These are phyloP conservation scores for Actinernus sp. DNA, from an alignment of 92 coral and sea anemone genomes.

Conservation along the genomic window DNA sequence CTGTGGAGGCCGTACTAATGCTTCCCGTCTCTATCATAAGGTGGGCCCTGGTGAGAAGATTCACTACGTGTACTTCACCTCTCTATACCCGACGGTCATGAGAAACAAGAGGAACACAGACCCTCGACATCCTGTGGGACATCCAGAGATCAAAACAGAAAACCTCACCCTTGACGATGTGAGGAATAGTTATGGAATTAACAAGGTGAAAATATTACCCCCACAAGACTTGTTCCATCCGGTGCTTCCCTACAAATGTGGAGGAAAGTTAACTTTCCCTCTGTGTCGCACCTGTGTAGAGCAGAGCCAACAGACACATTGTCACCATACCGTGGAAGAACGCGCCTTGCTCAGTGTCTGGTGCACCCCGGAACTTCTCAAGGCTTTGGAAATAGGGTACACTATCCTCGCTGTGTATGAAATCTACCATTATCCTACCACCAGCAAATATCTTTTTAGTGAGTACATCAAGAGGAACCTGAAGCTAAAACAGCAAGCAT, in stretches of 20 bases:
- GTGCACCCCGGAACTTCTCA: constrained; percentile 39
- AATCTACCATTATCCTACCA: constrained; percentile 52
- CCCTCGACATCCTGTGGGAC: constrained; percentile 9
- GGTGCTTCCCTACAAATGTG: constrained; percentile 32
- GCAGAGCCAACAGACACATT: constrained; percentile 24
- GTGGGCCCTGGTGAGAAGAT: constrained; percentile 17
- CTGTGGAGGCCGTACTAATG: constrained; percentile 43
- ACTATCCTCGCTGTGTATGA: constrained; percentile 7
- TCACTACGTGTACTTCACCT: constrained; percentile 40
- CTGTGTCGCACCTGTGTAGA: constrained; percentile 64
- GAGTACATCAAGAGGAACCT: constrained; percentile 56
- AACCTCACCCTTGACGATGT: too few species aligned
- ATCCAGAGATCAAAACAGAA: too few species aligned
- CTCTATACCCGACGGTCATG: constrained; percentile 38
- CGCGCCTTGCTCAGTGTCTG: constrained; percentile 53
- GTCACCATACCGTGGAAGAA: constrained; percentile 29
- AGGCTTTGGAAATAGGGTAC: constrained; percentile 54
- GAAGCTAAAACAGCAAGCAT: constrained; percentile 57
- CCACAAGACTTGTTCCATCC: constrained; percentile 40
- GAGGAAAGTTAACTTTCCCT: constrained; percentile 46
- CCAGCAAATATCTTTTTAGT: constrained; percentile 18
- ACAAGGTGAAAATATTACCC: constrained; percentile 34
- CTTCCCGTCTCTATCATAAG: constrained; percentile 13
- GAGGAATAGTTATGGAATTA: constrained; percentile 49
- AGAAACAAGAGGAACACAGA: too few species aligned